phyloP scores from a whole-genome alignment of 2,113 vertebrate species.

The Arvicanthis niloticus region DNA sequence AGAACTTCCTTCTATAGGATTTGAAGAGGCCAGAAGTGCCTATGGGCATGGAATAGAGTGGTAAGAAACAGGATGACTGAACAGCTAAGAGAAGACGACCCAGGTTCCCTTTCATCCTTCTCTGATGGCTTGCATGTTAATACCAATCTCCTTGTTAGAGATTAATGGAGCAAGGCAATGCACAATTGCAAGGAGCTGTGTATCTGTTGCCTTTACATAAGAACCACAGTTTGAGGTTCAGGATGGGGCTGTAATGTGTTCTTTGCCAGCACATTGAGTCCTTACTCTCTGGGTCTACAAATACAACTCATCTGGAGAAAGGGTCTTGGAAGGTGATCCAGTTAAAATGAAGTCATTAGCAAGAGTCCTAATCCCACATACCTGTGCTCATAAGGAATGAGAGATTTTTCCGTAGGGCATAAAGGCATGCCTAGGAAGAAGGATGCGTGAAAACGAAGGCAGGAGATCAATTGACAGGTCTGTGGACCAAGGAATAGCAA shows the following conservation, averaged over 20 bases:
- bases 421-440: background rate
- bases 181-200: background rate
- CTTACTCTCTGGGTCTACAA: background rate
- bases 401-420: background rate
- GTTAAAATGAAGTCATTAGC: background rate
- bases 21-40: background rate
- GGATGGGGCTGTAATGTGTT: background rate
- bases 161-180: background rate
- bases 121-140: background rate
- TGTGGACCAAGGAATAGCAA: background rate
- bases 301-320: background rate
- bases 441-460: background rate
- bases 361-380: background rate
- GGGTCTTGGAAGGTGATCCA: background rate
- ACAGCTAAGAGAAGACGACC: slow-evolving; percentile 5
- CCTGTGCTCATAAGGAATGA: background rate
- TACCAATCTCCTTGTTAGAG: background rate
- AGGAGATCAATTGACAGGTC: background rate
- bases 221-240: background rate
- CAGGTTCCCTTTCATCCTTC: background rate
- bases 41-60: background rate
- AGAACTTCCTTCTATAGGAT: background rate
- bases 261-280: background rate
- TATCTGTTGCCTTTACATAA: background rate
- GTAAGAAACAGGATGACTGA: background rate